These are phyloP conservation scores for Donacobius atricapilla DNA, from an alignment of 2,113 vertebrate genomes.

Conservation along the genomic window DNA sequence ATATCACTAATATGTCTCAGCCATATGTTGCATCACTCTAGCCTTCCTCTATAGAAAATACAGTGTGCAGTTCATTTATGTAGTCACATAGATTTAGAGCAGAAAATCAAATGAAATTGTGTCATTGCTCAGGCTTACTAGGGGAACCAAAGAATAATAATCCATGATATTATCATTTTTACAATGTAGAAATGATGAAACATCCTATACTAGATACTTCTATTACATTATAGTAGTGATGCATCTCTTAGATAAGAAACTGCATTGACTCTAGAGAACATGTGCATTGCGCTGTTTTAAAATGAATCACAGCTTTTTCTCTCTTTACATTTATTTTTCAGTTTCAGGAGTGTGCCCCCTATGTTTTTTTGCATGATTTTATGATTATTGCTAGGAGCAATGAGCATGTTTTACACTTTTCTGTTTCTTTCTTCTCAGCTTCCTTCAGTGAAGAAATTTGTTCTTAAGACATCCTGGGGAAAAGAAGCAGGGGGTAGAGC, in stretches of 20 bases:
- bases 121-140: background rate
- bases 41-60: background rate
- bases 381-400: background rate
- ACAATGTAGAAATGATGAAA: background rate
- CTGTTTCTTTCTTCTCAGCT: background rate
- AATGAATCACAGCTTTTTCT: background rate
- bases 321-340: background rate
- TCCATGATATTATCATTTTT: background rate
- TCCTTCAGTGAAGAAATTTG: background rate
- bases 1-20: background rate
- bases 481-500: background rate
- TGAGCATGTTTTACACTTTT: background rate
- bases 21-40: background rate
- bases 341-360: background rate
- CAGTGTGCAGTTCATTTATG: background rate
- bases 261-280: background rate
- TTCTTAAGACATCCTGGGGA: background rate
- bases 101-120: background rate
- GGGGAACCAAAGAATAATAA: background rate
- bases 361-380: background rate
- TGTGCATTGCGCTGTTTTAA: background rate
- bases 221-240: background rate
- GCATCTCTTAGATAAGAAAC: background rate
- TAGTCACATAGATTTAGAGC: background rate
- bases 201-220: background rate